phyloP scores from a whole-genome alignment of 2,113 vertebrate species.

The Oncorhynchus keta region DNA sequence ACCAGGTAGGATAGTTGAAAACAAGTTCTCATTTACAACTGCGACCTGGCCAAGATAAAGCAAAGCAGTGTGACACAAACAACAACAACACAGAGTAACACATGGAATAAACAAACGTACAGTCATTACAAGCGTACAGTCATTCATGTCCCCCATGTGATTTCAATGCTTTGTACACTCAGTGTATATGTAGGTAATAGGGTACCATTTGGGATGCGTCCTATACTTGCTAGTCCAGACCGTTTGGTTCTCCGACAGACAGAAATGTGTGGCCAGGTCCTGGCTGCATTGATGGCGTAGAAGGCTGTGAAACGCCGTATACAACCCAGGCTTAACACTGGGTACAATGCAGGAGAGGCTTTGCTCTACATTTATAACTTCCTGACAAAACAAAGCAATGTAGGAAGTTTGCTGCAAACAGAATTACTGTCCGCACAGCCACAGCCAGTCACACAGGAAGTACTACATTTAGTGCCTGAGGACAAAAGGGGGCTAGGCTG shows the following conservation, averaged over 20 bases:
- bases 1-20: too few relatives aligned
- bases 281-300: constrained; percentile 4
- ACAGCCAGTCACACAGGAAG: constrained; percentile 71
- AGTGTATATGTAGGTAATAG: too few relatives aligned
- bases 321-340: constrained; percentile 41
- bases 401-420: constrained; percentile 65
- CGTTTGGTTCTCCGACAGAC: neutral
- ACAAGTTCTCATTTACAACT: too few relatives aligned
- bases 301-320: neutral
- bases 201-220: too few relatives aligned
- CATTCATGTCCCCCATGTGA: neutral
- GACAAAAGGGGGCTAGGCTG: constrained; percentile 48
- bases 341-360: constrained; percentile 49
- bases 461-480: constrained; percentile 51
- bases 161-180: neutral
- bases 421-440: constrained; percentile 43
- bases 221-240: neutral
- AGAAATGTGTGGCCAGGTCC: neutral
- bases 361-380: constrained; percentile 58
- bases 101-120: too few relatives aligned
- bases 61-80: too few relatives aligned
- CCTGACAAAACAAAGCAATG: constrained; percentile 69
- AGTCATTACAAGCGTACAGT: neutral
- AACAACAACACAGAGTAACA: too few relatives aligned
- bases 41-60: too few relatives aligned